Evolutionary conservation across 2,113 vertebrate genomes (phyloP).

Genomic region (Oriolus oriolus): DNA sequence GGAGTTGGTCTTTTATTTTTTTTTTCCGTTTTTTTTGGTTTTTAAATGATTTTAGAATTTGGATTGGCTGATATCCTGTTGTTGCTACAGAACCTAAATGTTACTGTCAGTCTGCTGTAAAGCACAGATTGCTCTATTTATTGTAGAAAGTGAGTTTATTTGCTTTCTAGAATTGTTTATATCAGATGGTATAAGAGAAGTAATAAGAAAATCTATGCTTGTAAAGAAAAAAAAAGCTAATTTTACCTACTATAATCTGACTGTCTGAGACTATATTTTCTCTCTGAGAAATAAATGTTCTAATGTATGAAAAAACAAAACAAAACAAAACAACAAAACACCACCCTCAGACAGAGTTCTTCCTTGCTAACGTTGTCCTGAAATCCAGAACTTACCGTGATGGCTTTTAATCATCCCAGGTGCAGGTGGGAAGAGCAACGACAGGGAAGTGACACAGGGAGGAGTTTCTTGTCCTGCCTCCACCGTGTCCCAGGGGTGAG

Average conservation of each 20-base stretch:
- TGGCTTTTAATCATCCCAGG: background rate
- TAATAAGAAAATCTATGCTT: slow-evolving; percentile 87
- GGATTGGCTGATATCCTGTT: slow-evolving; percentile 69
- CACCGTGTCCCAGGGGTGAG: rapidly evolving
- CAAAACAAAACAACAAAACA: background rate
- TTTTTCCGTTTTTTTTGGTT: slow-evolving; percentile 19
- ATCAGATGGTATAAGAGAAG: slow-evolving; percentile 83
- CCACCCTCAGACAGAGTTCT: background rate
- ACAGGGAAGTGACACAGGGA: background rate
- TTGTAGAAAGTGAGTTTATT: slow-evolving; percentile 86
- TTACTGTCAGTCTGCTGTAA: slow-evolving; percentile 77
- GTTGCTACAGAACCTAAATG: slow-evolving; percentile 68
- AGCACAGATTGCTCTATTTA: slow-evolving; percentile 90
- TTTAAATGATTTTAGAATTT: slow-evolving; percentile 69
- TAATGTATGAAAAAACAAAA: slow-evolving; percentile 66
- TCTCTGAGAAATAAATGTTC: slow-evolving; percentile 92
- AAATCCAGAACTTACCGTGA: background rate
- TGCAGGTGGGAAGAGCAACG: background rate
- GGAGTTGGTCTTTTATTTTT: background rate
- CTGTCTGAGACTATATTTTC: slow-evolving; percentile 91
- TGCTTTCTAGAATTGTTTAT: slow-evolving; percentile 88
- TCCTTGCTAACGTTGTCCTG: background rate
- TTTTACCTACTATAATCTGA: slow-evolving; percentile 90
- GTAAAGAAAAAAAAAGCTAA: slow-evolving; percentile 85
- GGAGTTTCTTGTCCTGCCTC: background rate